Conservation (phyloP, 2,113 vertebrate genomes). For the Mola mola region DNA sequence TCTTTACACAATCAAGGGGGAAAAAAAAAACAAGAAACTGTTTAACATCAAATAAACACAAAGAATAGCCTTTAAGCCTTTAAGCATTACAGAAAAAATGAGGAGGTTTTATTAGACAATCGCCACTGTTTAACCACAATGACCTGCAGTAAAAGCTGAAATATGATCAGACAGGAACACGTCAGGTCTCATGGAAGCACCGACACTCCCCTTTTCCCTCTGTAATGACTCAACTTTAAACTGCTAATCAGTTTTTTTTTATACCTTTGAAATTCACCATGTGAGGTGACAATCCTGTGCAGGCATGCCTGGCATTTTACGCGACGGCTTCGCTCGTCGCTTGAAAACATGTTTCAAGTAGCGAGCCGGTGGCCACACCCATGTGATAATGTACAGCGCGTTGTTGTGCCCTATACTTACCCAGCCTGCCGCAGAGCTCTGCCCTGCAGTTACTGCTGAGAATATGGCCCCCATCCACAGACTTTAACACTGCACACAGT, state of each 20-base stretch:
- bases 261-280: conserved; percentile 24
- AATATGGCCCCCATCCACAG: conserved; percentile 47
- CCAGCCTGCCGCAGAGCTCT: conserved; percentile 71
- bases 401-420: conserved; percentile 73
- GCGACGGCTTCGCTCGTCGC: conserved; percentile 35
- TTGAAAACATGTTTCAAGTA: conserved; percentile 56
- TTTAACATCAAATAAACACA: conserved; percentile 14
- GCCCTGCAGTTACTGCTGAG: conserved; percentile 73
- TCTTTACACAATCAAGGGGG: conserved; percentile 3
- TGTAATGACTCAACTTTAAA: conserved; percentile 34
- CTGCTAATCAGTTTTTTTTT: conserved; percentile 44
- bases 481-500: conserved; percentile 48
- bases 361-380: conserved; percentile 67
- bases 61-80: neutral
- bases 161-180: conserved; percentile 10
- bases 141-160: conserved; percentile 26
- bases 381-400: conserved; percentile 64
- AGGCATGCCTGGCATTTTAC: conserved; percentile 58
- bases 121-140: conserved; percentile 21
- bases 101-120: conserved; percentile 20
- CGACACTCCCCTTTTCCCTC: conserved; percentile 1
- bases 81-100: neutral
- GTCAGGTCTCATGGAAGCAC: conserved; percentile 13
- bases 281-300: conserved; percentile 51
- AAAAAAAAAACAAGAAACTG: conserved; percentile 7